Evolutionary conservation across 2,113 vertebrate genomes (phyloP).

Genomic region (Madoqua kirkii): DNA sequence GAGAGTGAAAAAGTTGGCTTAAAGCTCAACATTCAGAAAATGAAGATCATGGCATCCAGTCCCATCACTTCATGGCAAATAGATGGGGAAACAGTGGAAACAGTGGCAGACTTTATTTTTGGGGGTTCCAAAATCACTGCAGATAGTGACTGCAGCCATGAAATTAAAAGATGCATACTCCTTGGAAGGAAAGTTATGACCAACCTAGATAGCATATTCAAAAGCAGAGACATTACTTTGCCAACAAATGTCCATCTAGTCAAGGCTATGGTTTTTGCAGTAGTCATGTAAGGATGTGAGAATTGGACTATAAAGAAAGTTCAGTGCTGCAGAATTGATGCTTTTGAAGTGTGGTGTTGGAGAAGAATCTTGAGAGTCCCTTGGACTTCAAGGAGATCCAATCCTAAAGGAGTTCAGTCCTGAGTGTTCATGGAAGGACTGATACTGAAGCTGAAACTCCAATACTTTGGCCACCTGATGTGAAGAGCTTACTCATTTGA

Average conservation of each 20-base stretch:
- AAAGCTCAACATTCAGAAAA: no score
- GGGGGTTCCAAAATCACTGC: neutral
- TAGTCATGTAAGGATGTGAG: neutral
- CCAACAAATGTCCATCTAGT: neutral
- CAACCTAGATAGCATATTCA: neutral
- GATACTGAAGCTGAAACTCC: neutral
- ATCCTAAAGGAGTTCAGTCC: neutral
- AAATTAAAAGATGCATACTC: neutral
- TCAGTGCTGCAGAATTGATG: accelerated
- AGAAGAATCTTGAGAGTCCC: neutral
- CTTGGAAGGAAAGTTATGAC: neutral
- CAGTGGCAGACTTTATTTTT: no score
- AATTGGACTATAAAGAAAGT: accelerated
- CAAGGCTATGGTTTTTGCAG: neutral
- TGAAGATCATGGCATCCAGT: no score
- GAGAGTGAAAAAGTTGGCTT: no score
- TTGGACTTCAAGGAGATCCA: neutral
- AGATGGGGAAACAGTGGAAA: no score
- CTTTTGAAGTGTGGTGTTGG: neutral
- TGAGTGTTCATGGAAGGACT: neutral
- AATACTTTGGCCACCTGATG: neutral
- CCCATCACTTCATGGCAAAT: no score
- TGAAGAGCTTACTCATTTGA: neutral
- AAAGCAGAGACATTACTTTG: neutral
- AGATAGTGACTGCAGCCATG: neutral